Conservation (phyloP, 2,888 invertebrate genomes). For the Agrotis exclamationis region DNA sequence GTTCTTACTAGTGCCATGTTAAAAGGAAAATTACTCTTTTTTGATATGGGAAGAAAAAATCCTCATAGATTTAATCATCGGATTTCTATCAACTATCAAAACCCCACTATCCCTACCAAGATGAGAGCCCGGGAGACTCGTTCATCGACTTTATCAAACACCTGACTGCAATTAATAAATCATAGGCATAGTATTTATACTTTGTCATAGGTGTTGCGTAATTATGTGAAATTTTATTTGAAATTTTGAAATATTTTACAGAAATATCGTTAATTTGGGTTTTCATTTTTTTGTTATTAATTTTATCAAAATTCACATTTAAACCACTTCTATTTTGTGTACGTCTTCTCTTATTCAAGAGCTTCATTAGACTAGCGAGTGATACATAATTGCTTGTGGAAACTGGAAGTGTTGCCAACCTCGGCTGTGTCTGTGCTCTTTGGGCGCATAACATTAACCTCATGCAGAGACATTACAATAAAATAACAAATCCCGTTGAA, state of each 20-base stretch:
- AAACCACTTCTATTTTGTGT: background rate
- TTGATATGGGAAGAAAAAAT: too few species aligned
- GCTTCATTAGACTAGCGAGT: slow-evolving; percentile 9
- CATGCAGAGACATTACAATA: slow-evolving; percentile 44
- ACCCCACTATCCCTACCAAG: too few species aligned
- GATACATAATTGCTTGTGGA: slow-evolving; percentile 23
- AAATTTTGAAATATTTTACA: background rate
- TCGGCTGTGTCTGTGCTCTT: slow-evolving; percentile 4
- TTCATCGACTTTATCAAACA: too few species aligned
- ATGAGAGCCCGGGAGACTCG: too few species aligned
- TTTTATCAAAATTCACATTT: background rate
- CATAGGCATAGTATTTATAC: too few species aligned
- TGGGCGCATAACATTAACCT: slow-evolving; percentile 17
- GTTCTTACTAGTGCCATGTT: too few species aligned
- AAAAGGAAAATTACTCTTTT: too few species aligned
- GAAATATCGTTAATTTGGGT: background rate
- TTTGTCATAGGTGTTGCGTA: background rate
- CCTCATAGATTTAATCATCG: too few species aligned
- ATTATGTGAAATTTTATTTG: background rate
- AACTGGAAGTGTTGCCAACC: slow-evolving; percentile 22
- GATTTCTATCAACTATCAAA: too few species aligned
- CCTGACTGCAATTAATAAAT: too few species aligned
- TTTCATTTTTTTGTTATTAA: background rate
- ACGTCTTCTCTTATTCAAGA: background rate
- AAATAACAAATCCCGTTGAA: slow-evolving; percentile 43